Evolutionary conservation across 1,140 invertebrate genomes (phyloP), one percentile per base, ranked within the genome.

Genomic region (Drosophila oshimai): DNA sequence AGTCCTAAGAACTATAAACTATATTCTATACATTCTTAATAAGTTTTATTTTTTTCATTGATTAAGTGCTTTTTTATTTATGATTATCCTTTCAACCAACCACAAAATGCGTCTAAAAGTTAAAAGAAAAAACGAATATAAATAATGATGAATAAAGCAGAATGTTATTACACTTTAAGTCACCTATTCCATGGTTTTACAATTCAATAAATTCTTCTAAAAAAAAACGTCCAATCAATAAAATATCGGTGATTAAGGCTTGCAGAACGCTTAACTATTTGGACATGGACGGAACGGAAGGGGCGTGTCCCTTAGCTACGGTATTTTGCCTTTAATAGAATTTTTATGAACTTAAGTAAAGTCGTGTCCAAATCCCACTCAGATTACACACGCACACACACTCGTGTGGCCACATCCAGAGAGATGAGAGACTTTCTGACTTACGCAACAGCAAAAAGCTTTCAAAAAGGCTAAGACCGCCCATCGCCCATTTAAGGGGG

Each of bases 361-460:
- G 81, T 87, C 80, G 80, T 86, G 80, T 81, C 62, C 81, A 87
- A 86, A 86, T 86, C 81, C 72, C 81, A 76, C 53, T 61, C 75
- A 86, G 72, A 62, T 86, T 74, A 86, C 71, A 71, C 42, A 53
- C 72, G 74, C 55, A 80, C 64, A 49, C 29, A 51, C 46, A 65
- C 68, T 17, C 41, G 10, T 46, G 15, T 34, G 3, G 36, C 34
- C 34, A 51, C 37, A 33, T 18, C 50, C 24, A 54, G 26, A 42
- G 29, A 64, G 39, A 67, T 34, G 33, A 45, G 67, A 73, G 81
- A 76, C 80, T 87, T 76, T 76, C 46, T 75, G 81, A 81, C 81
- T 86, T 86, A 86, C 76, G 81, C 81, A 86, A 86, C 81, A 87
- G 81, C 76, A 86, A 86, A 86, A 86, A 86, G 81, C 81, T 86